phyloP scores from a whole-genome alignment of 1,140 invertebrate species.

The Propsilocerus akamusi region DNA sequence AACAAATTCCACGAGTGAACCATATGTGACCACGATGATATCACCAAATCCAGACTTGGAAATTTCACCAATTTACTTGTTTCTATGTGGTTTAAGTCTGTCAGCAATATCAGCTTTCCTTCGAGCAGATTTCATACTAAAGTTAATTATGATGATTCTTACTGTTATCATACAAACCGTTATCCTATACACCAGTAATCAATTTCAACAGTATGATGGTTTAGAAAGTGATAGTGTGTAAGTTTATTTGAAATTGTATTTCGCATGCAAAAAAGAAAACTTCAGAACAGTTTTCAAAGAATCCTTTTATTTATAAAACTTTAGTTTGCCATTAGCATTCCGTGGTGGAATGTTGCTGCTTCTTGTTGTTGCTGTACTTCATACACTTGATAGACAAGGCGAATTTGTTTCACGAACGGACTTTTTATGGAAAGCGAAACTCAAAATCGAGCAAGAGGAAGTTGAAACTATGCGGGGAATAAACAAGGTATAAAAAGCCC shows the following conservation, averaged over 20 bases:
- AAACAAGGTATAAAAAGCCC: conserved; percentile 50
- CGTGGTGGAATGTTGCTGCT: conserved; percentile 40
- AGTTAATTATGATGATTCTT: conserved; percentile 54
- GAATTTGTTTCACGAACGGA: conserved; percentile 75
- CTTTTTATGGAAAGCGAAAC: conserved; percentile 82
- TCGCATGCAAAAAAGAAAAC: background rate
- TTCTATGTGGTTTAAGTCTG: conserved; percentile 57
- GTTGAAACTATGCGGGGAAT: conserved; percentile 89
- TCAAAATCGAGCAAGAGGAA: conserved; percentile 82
- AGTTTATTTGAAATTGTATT: conserved; percentile 18
- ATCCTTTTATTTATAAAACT: conserved; percentile 30
- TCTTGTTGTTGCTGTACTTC: conserved; percentile 44
- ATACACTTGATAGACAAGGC: conserved; percentile 66
- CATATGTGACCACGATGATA: background rate
- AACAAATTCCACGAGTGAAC: background rate
- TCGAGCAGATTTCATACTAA: conserved; percentile 62
- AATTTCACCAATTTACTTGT: conserved; percentile 39
- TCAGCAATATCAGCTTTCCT: conserved; percentile 68
- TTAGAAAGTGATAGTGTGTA: conserved; percentile 30
- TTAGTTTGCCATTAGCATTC: conserved; percentile 41
- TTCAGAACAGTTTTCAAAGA: background rate
- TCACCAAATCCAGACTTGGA: background rate
- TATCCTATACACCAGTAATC: conserved; percentile 36
- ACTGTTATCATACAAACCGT: conserved; percentile 42
- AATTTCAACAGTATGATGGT: conserved; percentile 39